Evolutionary conservation across 2,888 invertebrate genomes (phyloP), one percentile per base, ranked within the genome.

Genomic region (Sminthurides aquaticus): DNA sequence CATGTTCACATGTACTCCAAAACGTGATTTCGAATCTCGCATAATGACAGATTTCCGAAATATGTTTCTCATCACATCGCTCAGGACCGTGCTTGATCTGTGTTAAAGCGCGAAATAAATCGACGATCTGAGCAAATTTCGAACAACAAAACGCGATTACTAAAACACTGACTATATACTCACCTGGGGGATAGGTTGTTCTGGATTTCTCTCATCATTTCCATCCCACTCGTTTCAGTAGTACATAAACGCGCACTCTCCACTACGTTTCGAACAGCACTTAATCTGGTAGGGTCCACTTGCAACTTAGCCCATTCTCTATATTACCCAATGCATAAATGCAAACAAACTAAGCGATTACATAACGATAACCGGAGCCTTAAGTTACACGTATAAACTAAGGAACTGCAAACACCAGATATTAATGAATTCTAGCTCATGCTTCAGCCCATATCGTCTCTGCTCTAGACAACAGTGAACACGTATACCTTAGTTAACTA

Each of bases 291-390:
- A 3, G 66, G 57, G 62, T 75, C 70, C 8, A 60, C 34, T 60
- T 75, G 75, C 22, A 67, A 52, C 8, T 59, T 65, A n/a, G 71
- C 67, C 75, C 75, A 75, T 48, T 73, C 73, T 18, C 71, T 69
- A 55, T n/a, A 69, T 55, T n/a, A 20, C 11, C 1, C n/a, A n/a
- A n/a, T n/a, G n/a, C n/a, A n/a, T n/a, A n/a, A n/a, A n/a, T n/a
- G n/a, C 18, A 11, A 52, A n/a, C n/a, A 15, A 15, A 52, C 8
- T 8, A 8, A 52, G 8, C 5, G 11, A 52, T 11, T 22, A 52
- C 20, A n/a, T 20, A 52, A 52, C 3, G 26, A 55, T 57, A 57
- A 43, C 11, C 43, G 15, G 43, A 43, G 15, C 8, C 11, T 43
- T 43, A 8, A 15, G 43, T 11, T 43, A 43, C 15, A 15, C 8